phyloP scores from a whole-genome alignment of 2,797 vertebrate genomes.

The Okamejei kenojei region DNA sequence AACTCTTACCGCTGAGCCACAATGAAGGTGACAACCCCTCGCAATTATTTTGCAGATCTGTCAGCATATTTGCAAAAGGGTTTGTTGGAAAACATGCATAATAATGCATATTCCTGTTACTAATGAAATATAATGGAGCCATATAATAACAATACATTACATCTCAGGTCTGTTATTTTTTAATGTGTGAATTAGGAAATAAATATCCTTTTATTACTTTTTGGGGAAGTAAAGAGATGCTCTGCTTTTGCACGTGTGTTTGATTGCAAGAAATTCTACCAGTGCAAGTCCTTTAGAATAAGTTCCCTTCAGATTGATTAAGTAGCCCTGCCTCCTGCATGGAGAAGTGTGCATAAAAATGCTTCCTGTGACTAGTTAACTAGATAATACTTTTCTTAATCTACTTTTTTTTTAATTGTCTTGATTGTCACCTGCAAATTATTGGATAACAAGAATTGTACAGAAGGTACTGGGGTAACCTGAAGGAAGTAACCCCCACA shows the following conservation, averaged over 20 bases:
- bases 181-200: neutral
- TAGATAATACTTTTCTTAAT: neutral
- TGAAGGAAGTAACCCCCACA: no score
- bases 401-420: neutral
- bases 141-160: neutral
- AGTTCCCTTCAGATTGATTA: neutral
- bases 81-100: neutral
- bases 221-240: neutral
- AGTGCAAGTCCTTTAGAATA: neutral
- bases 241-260: neutral
- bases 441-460: neutral
- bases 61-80: neutral
- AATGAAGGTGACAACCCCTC: neutral
- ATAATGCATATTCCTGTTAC: neutral
- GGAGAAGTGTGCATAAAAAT: neutral
- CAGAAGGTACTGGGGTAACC: no score
- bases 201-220: neutral
- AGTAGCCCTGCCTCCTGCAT: neutral
- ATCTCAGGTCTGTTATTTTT: neutral
- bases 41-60: no score
- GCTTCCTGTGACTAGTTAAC: neutral
- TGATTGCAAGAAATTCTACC: neutral
- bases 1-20: no score
- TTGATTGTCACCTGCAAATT: neutral
- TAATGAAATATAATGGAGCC: neutral